phyloP scores from a whole-genome alignment of 2,113 vertebrate species.

The Myiozetetes cayanensis region DNA sequence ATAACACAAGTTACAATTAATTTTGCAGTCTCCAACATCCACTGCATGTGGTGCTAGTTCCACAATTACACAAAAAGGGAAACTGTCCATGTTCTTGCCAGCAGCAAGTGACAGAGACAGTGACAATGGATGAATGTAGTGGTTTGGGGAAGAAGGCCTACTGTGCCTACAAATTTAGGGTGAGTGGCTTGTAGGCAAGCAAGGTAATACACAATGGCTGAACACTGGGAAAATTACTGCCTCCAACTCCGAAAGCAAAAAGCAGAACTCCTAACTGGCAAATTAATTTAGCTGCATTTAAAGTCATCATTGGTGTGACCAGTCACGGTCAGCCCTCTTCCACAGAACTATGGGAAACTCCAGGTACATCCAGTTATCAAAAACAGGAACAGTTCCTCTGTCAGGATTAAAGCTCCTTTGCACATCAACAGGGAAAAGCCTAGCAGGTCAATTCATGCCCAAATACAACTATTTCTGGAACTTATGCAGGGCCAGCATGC shows the following conservation, averaged over 20 bases:
- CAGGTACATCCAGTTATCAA: rapidly evolving
- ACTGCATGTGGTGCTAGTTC: rapidly evolving
- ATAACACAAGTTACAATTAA: neutral
- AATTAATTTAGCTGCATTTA: neutral
- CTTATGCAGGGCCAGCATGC: neutral
- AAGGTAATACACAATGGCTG: neutral
- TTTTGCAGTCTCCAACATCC: neutral
- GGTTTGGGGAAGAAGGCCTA: neutral
- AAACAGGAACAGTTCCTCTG: neutral
- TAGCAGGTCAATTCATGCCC: neutral
- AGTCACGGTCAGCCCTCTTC: rapidly evolving
- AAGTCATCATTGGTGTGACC: neutral
- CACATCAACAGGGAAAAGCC: neutral
- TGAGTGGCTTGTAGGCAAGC: neutral
- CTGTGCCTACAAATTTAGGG: neutral
- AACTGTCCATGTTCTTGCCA: neutral
- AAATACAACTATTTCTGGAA: neutral
- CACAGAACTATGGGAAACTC: neutral
- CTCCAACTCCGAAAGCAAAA: neutral
- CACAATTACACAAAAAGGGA: neutral
- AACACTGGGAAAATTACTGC: neutral
- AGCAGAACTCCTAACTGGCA: neutral
- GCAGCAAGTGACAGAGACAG: neutral
- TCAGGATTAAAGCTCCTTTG: neutral
- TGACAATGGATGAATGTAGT: rapidly evolving